phyloP scores from a whole-genome alignment of 1,140 invertebrate species.

The Battus philenor region DNA sequence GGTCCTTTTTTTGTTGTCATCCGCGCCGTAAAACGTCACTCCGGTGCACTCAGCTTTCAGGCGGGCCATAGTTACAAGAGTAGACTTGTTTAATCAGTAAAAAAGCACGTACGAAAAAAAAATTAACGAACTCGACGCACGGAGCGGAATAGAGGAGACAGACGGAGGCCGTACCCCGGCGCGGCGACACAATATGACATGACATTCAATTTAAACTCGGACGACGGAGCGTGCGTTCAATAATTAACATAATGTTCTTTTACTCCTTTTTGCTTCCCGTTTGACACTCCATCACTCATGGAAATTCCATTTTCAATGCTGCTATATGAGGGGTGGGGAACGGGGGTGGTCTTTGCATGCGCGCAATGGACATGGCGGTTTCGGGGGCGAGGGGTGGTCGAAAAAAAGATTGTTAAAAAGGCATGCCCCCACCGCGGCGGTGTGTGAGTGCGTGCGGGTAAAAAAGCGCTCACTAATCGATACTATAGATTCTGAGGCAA shows the following conservation, averaged over 20 bases:
- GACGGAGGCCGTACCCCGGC: conserved; percentile 2
- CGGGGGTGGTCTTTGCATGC: conserved; percentile 69
- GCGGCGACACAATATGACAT: conserved; percentile 29
- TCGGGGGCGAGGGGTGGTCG: conserved; percentile 60
- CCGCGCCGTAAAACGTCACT: too few species aligned
- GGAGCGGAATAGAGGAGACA: conserved; percentile 10
- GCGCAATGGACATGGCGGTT: conserved; percentile 71
- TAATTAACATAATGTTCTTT: conserved; percentile 75
- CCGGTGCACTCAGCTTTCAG: not conserved
- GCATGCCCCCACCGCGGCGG: conserved; percentile 59
- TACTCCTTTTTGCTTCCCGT: conserved; percentile 73
- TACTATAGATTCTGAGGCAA: conserved; percentile 74
- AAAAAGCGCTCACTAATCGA: conserved; percentile 72
- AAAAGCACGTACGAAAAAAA: conserved; percentile 15
- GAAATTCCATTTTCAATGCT: conserved; percentile 76
- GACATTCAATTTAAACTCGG: conserved; percentile 70
- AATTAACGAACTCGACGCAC: conserved; percentile 7
- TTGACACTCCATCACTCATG: conserved; percentile 76
- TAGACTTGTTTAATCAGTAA: conserved; percentile 14
- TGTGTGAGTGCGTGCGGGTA: conserved; percentile 69
- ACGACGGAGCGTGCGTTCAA: conserved; percentile 56
- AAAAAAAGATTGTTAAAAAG: conserved; percentile 75
- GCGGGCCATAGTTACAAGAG: conserved; percentile 4
- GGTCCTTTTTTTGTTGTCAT: too few species aligned
- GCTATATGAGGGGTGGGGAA: conserved; percentile 59